Percentiles rank a stretch among this genome's conserved stretches.
Conservation (phyloP, 2,797 vertebrate genomes). For the Anableps anableps region DNA sequence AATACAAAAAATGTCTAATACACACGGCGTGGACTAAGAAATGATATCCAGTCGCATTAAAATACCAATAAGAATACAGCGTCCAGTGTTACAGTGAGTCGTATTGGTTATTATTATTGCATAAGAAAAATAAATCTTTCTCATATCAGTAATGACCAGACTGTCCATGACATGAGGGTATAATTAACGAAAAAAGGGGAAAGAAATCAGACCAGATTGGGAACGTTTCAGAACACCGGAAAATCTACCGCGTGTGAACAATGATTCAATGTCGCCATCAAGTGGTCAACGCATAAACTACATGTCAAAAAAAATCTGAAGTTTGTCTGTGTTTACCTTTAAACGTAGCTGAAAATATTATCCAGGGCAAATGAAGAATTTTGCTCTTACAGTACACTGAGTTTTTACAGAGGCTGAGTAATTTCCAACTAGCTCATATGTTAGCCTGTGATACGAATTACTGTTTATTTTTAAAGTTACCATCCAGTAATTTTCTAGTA, state of each 20-base stretch:
- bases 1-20: background rate
- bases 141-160: too few relatives aligned
- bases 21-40: background rate
- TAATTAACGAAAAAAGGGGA: background rate
- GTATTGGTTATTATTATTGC: background rate
- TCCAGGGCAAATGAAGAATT: background rate
- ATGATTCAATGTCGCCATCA: constrained; percentile 77
- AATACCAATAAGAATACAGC: background rate
- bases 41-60: background rate
- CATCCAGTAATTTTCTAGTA: background rate
- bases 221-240: background rate
- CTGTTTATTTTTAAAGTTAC: background rate
- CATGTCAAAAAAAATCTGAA: background rate
- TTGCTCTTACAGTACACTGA: background rate
- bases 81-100: background rate
- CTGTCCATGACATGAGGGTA: too few relatives aligned
- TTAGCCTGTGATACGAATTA: background rate
- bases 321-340: background rate
- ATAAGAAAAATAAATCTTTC: background rate
- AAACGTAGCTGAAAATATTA: background rate
- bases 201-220: background rate
- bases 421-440: background rate
- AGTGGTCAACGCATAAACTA: constrained; percentile 28
- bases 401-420: background rate
- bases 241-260: constrained; percentile 43